A percentile compares a stretch with the other conserved stretches of the same genome.
phyloP scores from a whole-genome alignment of 2,113 vertebrate species.

The Raja brachyura region DNA sequence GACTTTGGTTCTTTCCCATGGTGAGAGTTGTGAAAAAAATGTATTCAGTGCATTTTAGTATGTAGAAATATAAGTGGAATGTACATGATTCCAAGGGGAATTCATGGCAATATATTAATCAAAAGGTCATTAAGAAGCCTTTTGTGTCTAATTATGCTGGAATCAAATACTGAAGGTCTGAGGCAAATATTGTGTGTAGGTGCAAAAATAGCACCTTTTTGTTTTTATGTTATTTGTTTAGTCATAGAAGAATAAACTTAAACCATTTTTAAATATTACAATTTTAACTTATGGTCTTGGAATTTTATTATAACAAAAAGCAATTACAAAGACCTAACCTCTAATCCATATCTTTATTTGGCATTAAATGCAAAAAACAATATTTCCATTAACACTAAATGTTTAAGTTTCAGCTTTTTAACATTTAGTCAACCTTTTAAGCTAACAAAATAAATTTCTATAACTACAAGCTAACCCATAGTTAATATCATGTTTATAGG shows the following conservation, averaged over 20 bases:
- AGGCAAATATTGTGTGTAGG: neutral
- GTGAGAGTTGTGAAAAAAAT: neutral
- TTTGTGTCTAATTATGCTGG: neutral
- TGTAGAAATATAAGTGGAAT: neutral
- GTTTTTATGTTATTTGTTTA: neutral
- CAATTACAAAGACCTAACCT: neutral
- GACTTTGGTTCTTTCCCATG: neutral
- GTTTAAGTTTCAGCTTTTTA: neutral
- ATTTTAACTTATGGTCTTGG: neutral
- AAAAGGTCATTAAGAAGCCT: neutral
- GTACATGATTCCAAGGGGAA: neutral
- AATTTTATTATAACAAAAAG: neutral
- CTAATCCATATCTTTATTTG: neutral
- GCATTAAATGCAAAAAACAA: neutral
- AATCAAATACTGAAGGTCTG: neutral
- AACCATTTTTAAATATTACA: neutral
- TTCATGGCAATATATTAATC: neutral
- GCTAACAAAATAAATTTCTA: neutral
- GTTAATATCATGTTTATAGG: neutral
- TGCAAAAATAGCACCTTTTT: neutral
- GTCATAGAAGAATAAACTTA: neutral
- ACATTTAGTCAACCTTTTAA: slow-evolving; percentile 2
- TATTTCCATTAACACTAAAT: neutral
- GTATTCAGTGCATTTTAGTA: neutral
- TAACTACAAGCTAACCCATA: neutral